Evolutionary conservation across 1,140 invertebrate genomes (phyloP).

Genomic region (Cardiocondyla obscurior): DNA sequence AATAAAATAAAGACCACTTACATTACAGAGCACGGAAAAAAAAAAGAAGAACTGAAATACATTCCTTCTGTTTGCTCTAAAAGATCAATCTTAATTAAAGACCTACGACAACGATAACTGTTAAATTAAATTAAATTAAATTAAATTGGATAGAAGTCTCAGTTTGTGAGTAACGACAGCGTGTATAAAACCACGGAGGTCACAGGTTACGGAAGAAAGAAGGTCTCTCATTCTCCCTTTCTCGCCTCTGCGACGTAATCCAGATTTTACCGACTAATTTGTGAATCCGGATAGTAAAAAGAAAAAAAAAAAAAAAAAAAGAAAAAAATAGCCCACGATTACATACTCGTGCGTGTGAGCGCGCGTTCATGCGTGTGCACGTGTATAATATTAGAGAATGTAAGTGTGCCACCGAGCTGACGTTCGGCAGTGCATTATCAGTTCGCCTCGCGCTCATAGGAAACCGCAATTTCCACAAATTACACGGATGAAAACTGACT

Average conservation of each 20-base stretch:
- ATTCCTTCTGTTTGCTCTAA: neutral
- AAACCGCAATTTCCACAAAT: constrained; percentile 69
- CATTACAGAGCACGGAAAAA: neutral
- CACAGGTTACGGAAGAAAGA: neutral
- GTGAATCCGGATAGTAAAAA: neutral
- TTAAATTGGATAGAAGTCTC: neutral
- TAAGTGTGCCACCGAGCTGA: constrained; percentile 28
- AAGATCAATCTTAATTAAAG: neutral
- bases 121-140: constrained; percentile 13
- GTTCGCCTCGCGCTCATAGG: constrained; percentile 66
- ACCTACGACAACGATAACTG: neutral
- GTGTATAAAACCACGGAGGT: neutral
- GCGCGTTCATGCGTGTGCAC: too few relatives aligned
- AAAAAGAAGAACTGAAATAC: neutral
- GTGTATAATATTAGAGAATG: constrained; percentile 7
- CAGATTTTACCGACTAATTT: constrained; percentile 7
- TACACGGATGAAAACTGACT: constrained; percentile 70
- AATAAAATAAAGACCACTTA: neutral
- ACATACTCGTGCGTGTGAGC: neutral
- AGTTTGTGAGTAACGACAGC: neutral
- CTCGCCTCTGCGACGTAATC: neutral
- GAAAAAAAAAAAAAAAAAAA: neutral
- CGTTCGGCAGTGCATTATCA: constrained; percentile 63
- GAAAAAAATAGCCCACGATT: neutral
- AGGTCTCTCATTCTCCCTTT: too few relatives aligned